Conservation (phyloP, 2,113 vertebrate genomes). For the Charina bottae region DNA sequence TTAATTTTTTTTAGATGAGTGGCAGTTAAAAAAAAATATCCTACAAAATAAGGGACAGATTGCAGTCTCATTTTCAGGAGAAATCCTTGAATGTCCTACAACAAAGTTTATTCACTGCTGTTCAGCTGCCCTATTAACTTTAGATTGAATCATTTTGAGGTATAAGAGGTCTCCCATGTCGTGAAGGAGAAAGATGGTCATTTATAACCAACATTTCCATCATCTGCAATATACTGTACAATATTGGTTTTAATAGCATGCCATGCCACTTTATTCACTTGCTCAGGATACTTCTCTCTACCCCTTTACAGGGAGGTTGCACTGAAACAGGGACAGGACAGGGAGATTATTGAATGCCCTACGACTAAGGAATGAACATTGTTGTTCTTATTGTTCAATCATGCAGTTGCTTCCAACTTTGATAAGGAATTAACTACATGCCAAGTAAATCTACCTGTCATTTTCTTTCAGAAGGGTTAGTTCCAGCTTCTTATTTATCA, state of each 20-base stretch:
- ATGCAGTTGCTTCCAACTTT: neutral
- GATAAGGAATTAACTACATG: neutral
- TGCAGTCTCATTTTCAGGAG: neutral
- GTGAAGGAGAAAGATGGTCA: neutral
- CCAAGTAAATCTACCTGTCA: too few species aligned
- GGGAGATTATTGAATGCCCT: too few species aligned
- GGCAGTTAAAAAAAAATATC: neutral
- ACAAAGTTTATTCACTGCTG: too few species aligned
- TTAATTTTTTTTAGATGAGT: neutral
- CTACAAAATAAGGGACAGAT: neutral
- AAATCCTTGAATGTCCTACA: neutral
- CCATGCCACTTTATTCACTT: neutral
- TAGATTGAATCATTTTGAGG: neutral
- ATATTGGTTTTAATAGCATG: neutral
- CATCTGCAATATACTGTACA: neutral
- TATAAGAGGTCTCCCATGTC: neutral
- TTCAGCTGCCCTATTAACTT: neutral
- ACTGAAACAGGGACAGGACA: neutral
- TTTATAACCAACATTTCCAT: neutral
- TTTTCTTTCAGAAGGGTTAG: too few species aligned
- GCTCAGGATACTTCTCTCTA: neutral
- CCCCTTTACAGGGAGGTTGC: neutral
- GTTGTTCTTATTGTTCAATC: neutral
- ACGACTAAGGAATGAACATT: too few species aligned
- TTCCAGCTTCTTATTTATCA: too few species aligned